Conservation (phyloP, 2,888 invertebrate species). For the Eupithecia dodoneata region DNA sequence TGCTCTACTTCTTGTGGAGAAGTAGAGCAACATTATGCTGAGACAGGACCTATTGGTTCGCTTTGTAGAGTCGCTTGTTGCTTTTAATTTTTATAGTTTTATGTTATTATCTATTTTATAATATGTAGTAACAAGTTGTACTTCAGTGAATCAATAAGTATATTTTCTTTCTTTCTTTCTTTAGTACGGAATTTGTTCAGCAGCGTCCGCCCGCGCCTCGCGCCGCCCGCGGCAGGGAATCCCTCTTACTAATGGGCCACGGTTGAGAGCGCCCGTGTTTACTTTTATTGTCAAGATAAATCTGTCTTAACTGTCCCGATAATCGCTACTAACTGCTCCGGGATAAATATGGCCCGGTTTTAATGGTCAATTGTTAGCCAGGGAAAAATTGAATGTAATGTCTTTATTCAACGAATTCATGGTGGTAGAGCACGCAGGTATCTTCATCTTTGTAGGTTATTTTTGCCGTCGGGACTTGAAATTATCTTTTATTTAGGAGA, state of each 20-base stretch:
- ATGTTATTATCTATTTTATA: too few relatives aligned
- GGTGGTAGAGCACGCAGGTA: slow-evolving; percentile 11
- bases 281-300: slow-evolving; percentile 82
- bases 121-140: too few relatives aligned
- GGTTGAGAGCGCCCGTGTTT: slow-evolving; percentile 73
- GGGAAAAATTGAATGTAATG: slow-evolving; percentile 38
- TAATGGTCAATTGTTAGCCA: slow-evolving; percentile 39
- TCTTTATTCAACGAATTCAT: slow-evolving; percentile 27
- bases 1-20: too few relatives aligned
- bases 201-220: slow-evolving; percentile 23
- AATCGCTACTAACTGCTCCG: slow-evolving; percentile 76
- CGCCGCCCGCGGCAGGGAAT: slow-evolving; percentile 53
- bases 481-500: slow-evolving; percentile 1
- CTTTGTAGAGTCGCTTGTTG: too few relatives aligned
- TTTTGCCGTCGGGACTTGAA: neutral
- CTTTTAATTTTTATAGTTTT: too few relatives aligned
- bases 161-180: too few relatives aligned
- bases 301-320: slow-evolving; percentile 80
- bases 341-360: slow-evolving; percentile 56
- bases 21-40: too few relatives aligned
- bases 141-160: too few relatives aligned
- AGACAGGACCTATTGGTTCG: too few relatives aligned
- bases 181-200: too few relatives aligned
- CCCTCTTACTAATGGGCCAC: slow-evolving; percentile 75
- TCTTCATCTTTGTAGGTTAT: neutral